Evolutionary conservation across 1,140 invertebrate species (phyloP), one percentile per base, ranked within the genome.

Genomic region (Ridgeia piscesae): DNA sequence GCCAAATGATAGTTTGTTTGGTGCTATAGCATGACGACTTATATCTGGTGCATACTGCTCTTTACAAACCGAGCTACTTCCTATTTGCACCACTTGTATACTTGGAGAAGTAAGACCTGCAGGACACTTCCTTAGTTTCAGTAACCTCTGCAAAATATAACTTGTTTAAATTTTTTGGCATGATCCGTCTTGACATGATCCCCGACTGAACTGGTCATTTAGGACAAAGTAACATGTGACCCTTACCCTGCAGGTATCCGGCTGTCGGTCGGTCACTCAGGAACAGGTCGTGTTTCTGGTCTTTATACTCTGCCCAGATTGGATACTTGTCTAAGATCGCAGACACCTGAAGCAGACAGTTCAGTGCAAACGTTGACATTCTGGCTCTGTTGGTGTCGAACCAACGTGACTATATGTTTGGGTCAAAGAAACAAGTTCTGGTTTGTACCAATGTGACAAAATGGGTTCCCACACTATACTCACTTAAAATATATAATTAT

Each of bases 221-320:
- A 91, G 34, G 34, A 42, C 42, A n/a, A 91, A 48, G 21, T 21
- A 33, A 33, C 34, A 42, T 58, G 9, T 91, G 35, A 35, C 14
- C 34, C 35, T 91, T 93, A 96, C 96, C 96, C 94, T 96, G 96
- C 34, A 97, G 94, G 94, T 97, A 97, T n/a, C 96, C 97, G 77
- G 96, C 95, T 88, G 96, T 96, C 48, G 94, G 94, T 50, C 96
- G 95, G 91, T 96, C 95, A 33, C 96, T 96, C 89, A 99, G 98
- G 95, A 99, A 99, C 34, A 99, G 96, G 97, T 99, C 99, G 95
- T 99, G 99, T 94, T 98, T 97, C 96, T 99, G 99, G 96, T 99
- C 98, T 94, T 98, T 98, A 95, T 99, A 99, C 94, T 99, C 98
- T 35, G 98, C 97, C 99, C 99, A 99, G 33, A 99, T 97, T 31